phyloP scores from a whole-genome alignment of 2,113 vertebrate species.

The Triplophysa tibetana region DNA sequence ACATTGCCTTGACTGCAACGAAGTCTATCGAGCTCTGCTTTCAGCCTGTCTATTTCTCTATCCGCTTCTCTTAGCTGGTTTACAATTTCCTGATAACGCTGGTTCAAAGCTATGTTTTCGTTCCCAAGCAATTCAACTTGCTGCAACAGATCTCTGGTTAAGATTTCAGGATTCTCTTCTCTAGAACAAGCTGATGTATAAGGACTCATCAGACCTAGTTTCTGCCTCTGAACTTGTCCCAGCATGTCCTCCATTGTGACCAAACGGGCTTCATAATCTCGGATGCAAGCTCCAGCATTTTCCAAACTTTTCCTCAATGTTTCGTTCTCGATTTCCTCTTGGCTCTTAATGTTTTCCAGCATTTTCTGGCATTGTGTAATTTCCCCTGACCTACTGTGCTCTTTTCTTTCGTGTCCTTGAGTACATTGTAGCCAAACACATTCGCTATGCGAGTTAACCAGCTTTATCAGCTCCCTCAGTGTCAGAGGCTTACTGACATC shows the following conservation, averaged over 20 bases:
- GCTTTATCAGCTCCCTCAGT: conserved; percentile 63
- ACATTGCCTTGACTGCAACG: conserved; percentile 63
- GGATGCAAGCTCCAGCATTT: conserved; percentile 72
- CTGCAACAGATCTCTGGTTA: conserved; percentile 67
- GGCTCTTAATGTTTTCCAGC: conserved; percentile 69
- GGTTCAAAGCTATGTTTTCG: conserved; percentile 74
- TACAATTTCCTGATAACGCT: conserved; percentile 77
- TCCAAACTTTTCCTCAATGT: conserved; percentile 67
- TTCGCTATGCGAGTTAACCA: conserved; percentile 64
- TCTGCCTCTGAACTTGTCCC: conserved; percentile 69
- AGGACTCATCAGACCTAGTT: conserved; percentile 54
- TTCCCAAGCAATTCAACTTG: conserved; percentile 69
- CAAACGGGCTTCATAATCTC: conserved; percentile 72
- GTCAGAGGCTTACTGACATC: conserved; percentile 62
- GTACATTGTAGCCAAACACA: conserved; percentile 20
- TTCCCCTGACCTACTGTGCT: conserved; percentile 47
- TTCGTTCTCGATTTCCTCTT: conserved; percentile 74
- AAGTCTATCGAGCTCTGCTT: conserved; percentile 68
- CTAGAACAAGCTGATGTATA: conserved; percentile 58
- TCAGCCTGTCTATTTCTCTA: conserved; percentile 77
- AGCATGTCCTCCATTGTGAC: conserved; percentile 73
- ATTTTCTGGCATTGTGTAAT: conserved; percentile 64
- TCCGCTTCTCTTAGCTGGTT: conserved; percentile 81
- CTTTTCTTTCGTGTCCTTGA: conserved; percentile 55
- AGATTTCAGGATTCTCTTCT: conserved; percentile 62